These are phyloP conservation scores for Leptinotarsa peninsularis DNA, from an alignment of 2,888 invertebrate genomes.

Conservation along the genomic window DNA sequence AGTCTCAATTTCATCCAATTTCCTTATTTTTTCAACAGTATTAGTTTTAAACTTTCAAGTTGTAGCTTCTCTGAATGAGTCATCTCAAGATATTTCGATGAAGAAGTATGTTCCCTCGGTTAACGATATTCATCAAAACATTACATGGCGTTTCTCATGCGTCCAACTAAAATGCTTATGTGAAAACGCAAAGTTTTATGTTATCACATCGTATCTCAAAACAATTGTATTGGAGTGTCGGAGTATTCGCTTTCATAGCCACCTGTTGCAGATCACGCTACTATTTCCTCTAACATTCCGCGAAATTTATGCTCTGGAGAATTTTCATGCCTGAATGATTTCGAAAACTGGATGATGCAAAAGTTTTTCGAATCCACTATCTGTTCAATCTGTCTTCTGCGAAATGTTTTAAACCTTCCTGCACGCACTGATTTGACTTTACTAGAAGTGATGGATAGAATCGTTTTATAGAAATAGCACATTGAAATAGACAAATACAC, in stretches of 20 bases:
- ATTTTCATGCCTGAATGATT: conserved; percentile 2
- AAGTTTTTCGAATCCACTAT: conserved; percentile 3
- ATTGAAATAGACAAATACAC: too few relatives aligned
- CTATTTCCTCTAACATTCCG: conserved; percentile 4
- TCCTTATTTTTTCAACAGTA: too few relatives aligned
- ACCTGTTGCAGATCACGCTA: conserved; percentile 29
- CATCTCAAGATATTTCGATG: background rate
- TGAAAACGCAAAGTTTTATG: conserved; percentile 19
- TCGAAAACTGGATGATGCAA: conserved; percentile 11
- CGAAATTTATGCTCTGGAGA: conserved; percentile 13
- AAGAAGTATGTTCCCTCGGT: too few relatives aligned
- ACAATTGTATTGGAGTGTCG: conserved; percentile 24
- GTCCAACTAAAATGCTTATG: conserved; percentile 18
- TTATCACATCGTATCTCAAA: conserved; percentile 30
- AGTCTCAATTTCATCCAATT: too few relatives aligned
- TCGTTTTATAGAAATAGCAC: too few relatives aligned
- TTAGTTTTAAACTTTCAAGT: too few relatives aligned
- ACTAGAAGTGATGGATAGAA: background rate
- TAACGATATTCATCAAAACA: conserved; percentile 21
- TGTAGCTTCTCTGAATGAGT: background rate
- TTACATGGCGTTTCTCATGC: conserved; percentile 14
- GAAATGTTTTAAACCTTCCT: background rate
- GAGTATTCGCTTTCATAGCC: conserved; percentile 22
- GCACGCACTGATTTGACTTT: background rate
- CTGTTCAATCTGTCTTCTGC: background rate